phyloP scores from a whole-genome alignment of 2,888 invertebrate genomes.

The Papilio elwesi region DNA sequence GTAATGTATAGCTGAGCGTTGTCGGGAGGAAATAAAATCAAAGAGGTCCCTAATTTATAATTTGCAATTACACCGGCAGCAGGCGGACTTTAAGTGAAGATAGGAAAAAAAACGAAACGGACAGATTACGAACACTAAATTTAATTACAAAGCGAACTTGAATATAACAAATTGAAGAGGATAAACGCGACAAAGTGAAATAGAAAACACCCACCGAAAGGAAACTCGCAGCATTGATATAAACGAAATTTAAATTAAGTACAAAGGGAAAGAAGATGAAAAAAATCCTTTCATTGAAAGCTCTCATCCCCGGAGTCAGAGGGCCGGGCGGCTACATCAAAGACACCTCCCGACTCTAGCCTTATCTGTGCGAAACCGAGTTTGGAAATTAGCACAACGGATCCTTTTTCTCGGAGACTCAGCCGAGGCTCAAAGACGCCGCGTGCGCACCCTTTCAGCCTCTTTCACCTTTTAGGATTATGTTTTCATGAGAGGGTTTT shows the following conservation, averaged over 20 bases:
- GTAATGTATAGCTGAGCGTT: conserved; percentile 2
- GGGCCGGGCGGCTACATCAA: conserved; percentile 82
- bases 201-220: conserved; percentile 82
- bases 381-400: conserved; percentile 81
- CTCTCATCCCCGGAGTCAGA: conserved; percentile 81
- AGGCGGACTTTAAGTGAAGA: conserved; percentile 55
- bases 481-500: conserved; percentile 70
- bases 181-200: conserved; percentile 84
- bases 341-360: conserved; percentile 78
- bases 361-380: conserved; percentile 81
- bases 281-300: conserved; percentile 84
- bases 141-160: conserved; percentile 82
- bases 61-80: conserved; percentile 79
- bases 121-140: conserved; percentile 83
- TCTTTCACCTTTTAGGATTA: conserved; percentile 75
- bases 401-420: conserved; percentile 58
- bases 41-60: conserved; percentile 70
- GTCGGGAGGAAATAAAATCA: conserved; percentile 33
- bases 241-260: conserved; percentile 85
- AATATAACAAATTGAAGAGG: conserved; percentile 83
- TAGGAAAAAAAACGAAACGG: conserved; percentile 67
- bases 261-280: conserved; percentile 84
- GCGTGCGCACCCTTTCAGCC: conserved; percentile 77
- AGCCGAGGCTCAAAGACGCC: conserved; percentile 55
- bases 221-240: conserved; percentile 84